Percentiles rank a stretch among this genome's conserved stretches.
Evolutionary conservation across 1,140 invertebrate species (phyloP).

Genomic region (Euwallacea similis): DNA sequence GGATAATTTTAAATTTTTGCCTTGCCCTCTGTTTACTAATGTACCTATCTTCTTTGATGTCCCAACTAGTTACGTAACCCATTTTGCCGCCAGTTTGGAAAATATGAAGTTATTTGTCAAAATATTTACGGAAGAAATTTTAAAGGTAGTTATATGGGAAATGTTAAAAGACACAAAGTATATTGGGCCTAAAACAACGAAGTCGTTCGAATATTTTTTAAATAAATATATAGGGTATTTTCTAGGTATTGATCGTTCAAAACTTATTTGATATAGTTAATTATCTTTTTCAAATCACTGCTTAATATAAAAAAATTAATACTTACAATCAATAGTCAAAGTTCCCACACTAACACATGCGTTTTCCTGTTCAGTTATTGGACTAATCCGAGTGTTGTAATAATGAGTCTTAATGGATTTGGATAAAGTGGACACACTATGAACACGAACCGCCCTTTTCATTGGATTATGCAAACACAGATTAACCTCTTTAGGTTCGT

Average conservation of each 20-base stretch:
- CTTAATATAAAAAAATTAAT: background rate
- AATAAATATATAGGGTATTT: background rate
- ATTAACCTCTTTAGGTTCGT: constrained; percentile 65
- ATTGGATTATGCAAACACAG: constrained; percentile 74
- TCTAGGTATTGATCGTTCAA: too few relatives aligned
- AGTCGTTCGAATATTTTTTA: background rate
- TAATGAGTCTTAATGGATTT: constrained; percentile 65
- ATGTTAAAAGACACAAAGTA: background rate
- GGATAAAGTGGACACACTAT: constrained; percentile 60
- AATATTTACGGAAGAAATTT: too few relatives aligned
- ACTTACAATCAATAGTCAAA: constrained; percentile 78
- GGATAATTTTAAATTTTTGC: too few relatives aligned
- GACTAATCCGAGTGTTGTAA: constrained; percentile 64
- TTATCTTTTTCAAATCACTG: too few relatives aligned
- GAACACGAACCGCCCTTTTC: constrained; percentile 69
- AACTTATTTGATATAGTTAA: too few relatives aligned
- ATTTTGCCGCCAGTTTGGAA: too few relatives aligned
- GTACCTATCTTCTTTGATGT: too few relatives aligned
- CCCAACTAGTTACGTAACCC: too few relatives aligned
- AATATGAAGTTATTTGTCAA: too few relatives aligned
- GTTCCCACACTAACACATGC: constrained; percentile 65
- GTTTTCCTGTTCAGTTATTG: constrained; percentile 58
- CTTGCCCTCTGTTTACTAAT: too few relatives aligned
- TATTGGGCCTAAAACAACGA: background rate
- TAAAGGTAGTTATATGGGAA: background rate